phyloP scores from a whole-genome alignment of 2,797 vertebrate genomes.

The Acipenser transmontanus region DNA sequence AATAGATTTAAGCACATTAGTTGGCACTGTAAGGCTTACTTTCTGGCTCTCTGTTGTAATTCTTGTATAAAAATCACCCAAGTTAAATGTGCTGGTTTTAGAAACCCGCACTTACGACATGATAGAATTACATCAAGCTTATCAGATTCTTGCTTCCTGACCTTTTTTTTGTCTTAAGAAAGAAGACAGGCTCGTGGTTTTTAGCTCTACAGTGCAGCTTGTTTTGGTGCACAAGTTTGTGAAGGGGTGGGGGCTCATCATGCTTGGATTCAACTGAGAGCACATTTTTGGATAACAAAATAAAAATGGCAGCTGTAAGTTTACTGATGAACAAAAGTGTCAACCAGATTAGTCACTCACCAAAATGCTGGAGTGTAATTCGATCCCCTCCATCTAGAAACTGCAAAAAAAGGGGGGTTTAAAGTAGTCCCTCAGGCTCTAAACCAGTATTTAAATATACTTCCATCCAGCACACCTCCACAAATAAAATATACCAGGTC shows the following conservation, averaged over 20 bases:
- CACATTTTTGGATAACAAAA: slow-evolving; percentile 24
- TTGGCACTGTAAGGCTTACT: too few relatives aligned
- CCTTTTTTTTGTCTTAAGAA: too few relatives aligned
- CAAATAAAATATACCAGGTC: too few relatives aligned
- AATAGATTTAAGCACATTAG: too few relatives aligned
- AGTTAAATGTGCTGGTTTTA: too few relatives aligned
- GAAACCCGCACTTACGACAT: too few relatives aligned
- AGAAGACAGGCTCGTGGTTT: too few relatives aligned
- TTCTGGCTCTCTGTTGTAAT: too few relatives aligned
- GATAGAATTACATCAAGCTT: too few relatives aligned
- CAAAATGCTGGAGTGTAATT: slow-evolving; percentile 14
- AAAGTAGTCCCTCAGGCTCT: background rate
- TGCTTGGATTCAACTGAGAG: slow-evolving; percentile 40
- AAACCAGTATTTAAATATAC: background rate
- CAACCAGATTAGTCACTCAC: slow-evolving; percentile 7
- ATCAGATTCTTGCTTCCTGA: too few relatives aligned
- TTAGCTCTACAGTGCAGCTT: slow-evolving; percentile 24
- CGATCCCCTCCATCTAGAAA: slow-evolving; percentile 1
- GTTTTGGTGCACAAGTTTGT: slow-evolving; percentile 58
- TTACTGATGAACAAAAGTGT: slow-evolving; percentile 38
- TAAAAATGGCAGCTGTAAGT: slow-evolving; percentile 26
- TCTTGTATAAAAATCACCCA: too few relatives aligned
- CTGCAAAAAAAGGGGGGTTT: background rate
- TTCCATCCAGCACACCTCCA: background rate
- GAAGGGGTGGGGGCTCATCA: slow-evolving; percentile 31